Base-by-base conservation (phyloP, 2,797 vertebrate genomes). In the Arremon aurantiirostris region DNA sequence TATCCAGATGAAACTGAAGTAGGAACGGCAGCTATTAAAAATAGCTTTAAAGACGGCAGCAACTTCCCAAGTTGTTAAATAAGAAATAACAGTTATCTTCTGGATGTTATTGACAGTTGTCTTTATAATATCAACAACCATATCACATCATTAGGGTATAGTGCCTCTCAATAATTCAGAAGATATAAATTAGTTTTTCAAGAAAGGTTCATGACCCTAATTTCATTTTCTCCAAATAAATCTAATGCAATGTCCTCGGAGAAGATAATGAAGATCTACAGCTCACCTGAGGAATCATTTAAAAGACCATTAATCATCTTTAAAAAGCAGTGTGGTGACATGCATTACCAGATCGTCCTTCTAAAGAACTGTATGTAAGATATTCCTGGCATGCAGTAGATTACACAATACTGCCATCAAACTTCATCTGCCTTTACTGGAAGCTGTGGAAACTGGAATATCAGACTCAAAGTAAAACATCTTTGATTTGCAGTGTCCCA, bases 361-460 rank as follows among this genome's bases (percentile, higher is more conserved):
- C 47, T 47, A 79, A 94, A 97, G 97, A 95, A 97, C 96, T 97
- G 89, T 78, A 89, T 95, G 97, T 93, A 95, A 98, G 94, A 97
- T 97, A 98, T 98, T 98, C 97, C 97, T 97, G 98, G 98, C 96
- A 95, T 95, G 97, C 96, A 92, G 89, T 79, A 92, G 70, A 91
- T 97, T 98, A 96, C 97, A 97, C 97, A 98, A 97, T 83, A 76
- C 60, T 90, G 90, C 81, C 92, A 95, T 91, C 80, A 93, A 93
- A 86, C 52, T 15, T 84, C 78, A 91, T 94, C 95, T 97, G 86
- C 96, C 92, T 96, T 96, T 96, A 93, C 95, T 95, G 96, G 96
- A 97, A 97, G 89, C 97, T 85, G 12, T 93, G 57, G 83, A 97
- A 97, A 97, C 93, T 97, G 94, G 96, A 96, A 96, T 96, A 97